Percentiles rank a stretch among this genome's conserved stretches.
phyloP scores from a whole-genome alignment of 2,797 vertebrate species.

The Hemibagrus guttatus region DNA sequence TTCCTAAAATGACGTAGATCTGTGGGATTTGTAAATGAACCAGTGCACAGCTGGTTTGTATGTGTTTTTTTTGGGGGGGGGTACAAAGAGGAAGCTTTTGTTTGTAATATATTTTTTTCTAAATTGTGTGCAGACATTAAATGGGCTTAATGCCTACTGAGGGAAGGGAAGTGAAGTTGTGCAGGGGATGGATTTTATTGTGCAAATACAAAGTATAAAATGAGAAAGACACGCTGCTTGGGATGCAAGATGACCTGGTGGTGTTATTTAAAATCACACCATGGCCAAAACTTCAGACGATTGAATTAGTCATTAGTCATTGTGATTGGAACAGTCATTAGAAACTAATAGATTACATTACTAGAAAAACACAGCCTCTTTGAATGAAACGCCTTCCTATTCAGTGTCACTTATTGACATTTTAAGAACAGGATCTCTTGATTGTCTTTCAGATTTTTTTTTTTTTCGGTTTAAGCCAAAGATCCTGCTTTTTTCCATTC shows the following conservation, averaged over 20 bases:
- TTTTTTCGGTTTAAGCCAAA: background rate
- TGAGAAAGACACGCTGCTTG: background rate
- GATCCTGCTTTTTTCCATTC: conserved; percentile 33
- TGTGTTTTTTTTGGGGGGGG: conserved; percentile 44
- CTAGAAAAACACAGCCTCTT: background rate
- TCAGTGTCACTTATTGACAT: background rate
- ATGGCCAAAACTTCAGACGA: background rate
- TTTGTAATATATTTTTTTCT: conserved; percentile 49
- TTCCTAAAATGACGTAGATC: conserved; percentile 55
- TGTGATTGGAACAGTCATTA: background rate
- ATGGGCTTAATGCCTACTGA: conserved; percentile 59
- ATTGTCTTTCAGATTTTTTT: background rate
- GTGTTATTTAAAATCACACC: background rate
- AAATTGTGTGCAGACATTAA: conserved; percentile 51
- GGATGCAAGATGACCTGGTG: background rate
- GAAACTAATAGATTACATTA: background rate
- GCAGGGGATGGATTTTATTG: background rate
- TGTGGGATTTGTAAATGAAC: conserved; percentile 56
- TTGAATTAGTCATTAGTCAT: no score
- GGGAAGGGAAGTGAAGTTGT: conserved; percentile 9
- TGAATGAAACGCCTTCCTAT: background rate
- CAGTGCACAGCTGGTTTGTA: conserved; percentile 56
- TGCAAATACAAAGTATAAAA: background rate
- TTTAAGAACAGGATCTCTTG: background rate
- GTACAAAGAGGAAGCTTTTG: conserved; percentile 57